phyloP scores from a whole-genome alignment of 2,797 vertebrate species.

The Psittacula derbiana region DNA sequence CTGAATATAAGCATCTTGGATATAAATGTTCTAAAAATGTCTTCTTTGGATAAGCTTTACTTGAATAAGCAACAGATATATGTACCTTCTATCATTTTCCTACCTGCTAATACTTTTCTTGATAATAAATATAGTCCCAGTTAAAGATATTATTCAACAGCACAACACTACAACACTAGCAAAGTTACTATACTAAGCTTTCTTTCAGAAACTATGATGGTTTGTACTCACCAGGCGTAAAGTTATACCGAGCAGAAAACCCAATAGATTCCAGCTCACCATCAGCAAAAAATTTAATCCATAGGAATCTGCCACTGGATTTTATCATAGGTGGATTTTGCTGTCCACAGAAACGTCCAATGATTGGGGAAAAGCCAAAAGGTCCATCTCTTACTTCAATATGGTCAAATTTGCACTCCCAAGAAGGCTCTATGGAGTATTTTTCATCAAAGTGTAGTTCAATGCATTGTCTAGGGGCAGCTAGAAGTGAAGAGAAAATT shows the following conservation, averaged over 20 bases:
- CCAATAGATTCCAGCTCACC: slow-evolving; percentile 97
- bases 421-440: slow-evolving; percentile 97
- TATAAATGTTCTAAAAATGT: neutral
- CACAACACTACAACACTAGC: neutral
- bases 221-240: slow-evolving; percentile 91
- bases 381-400: slow-evolving; percentile 98
- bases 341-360: slow-evolving; percentile 96
- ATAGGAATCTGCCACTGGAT: slow-evolving; percentile 96
- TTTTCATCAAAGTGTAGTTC: slow-evolving; percentile 97
- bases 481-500: slow-evolving; percentile 75
- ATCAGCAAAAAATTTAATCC: slow-evolving; percentile 99
- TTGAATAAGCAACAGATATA: neutral
- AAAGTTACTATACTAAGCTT: neutral
- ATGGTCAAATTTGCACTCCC: slow-evolving; percentile 99
- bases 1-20: neutral
- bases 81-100: neutral
- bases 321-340: slow-evolving; percentile 95
- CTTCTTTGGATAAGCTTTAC: neutral
- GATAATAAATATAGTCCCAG: neutral
- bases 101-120: neutral
- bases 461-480: slow-evolving; percentile 96
- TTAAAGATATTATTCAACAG: neutral
- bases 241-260: slow-evolving; percentile 97
- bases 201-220: neutral
- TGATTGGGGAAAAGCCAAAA: slow-evolving; percentile 96